phyloP scores from a whole-genome alignment of 2,797 vertebrate genomes.

The Pipistrellus nathusii region DNA sequence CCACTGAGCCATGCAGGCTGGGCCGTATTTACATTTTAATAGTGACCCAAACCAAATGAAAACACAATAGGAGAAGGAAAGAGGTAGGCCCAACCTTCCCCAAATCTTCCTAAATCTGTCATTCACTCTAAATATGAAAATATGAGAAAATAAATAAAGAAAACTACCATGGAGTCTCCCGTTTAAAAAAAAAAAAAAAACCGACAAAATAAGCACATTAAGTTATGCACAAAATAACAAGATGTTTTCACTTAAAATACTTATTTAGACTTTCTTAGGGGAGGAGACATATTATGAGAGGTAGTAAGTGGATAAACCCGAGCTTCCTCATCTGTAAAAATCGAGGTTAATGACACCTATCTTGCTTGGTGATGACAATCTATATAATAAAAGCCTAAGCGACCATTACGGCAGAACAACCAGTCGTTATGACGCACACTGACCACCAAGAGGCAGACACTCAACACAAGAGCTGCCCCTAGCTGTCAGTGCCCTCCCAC shows the following conservation, averaged over 20 bases:
- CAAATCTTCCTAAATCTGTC: background rate
- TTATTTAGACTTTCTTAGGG: background rate
- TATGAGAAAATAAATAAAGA: background rate
- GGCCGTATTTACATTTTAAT: background rate
- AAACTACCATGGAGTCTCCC: background rate
- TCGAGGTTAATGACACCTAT: background rate
- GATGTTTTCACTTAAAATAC: slow-evolving; percentile 9
- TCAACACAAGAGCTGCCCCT: no score
- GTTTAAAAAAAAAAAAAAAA: background rate
- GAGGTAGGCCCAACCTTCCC: background rate
- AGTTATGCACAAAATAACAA: background rate
- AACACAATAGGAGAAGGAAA: slow-evolving; percentile 37
- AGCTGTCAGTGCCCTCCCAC: no score
- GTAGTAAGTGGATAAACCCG: background rate
- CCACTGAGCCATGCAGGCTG: no score
- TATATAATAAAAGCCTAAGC: no score
- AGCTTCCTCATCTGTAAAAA: background rate
- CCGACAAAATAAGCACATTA: background rate
- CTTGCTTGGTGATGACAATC: background rate
- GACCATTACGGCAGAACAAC: no score
- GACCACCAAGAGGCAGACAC: no score
- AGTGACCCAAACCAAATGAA: slow-evolving; percentile 39
- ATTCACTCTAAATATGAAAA: background rate
- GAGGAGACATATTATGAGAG: background rate
- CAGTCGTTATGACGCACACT: no score